Conservation (phyloP, 1,140 invertebrate species). For the Bombus affinis region DNA sequence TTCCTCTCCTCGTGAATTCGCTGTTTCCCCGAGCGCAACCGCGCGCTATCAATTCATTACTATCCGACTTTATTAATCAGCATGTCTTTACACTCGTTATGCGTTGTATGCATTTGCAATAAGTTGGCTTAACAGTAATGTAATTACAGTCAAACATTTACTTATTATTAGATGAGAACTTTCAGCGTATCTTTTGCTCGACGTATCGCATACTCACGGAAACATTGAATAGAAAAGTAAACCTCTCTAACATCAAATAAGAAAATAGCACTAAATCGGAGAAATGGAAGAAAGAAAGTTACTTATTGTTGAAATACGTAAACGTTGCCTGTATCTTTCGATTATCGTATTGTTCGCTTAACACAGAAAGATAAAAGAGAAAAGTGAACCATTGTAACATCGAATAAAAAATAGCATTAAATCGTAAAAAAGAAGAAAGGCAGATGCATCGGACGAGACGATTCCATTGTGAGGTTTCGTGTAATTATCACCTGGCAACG, state of each 20-base stretch:
- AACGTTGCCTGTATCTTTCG: background rate
- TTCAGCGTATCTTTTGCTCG: no score
- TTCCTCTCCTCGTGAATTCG: background rate
- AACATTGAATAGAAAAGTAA: background rate
- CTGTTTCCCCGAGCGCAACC: no score
- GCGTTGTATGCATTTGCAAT: background rate
- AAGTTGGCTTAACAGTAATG: background rate
- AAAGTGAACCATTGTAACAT: background rate
- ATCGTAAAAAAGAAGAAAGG: background rate
- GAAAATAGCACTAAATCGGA: no score
- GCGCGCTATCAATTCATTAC: background rate
- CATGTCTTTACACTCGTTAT: no score
- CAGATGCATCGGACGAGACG: background rate
- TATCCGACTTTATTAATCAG: background rate
- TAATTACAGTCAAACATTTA: background rate
- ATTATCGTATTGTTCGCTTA: background rate
- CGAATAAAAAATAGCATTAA: background rate
- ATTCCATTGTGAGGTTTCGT: background rate
- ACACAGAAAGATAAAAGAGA: background rate
- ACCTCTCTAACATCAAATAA: background rate
- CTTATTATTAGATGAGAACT: background rate
- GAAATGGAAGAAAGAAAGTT: no score
- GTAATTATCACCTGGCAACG: constrained; percentile 34
- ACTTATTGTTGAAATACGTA: no score
- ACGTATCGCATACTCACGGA: no score